Base-by-base conservation (phyloP, 2,888 invertebrate genomes). In the Octonoba sinensis region DNA sequence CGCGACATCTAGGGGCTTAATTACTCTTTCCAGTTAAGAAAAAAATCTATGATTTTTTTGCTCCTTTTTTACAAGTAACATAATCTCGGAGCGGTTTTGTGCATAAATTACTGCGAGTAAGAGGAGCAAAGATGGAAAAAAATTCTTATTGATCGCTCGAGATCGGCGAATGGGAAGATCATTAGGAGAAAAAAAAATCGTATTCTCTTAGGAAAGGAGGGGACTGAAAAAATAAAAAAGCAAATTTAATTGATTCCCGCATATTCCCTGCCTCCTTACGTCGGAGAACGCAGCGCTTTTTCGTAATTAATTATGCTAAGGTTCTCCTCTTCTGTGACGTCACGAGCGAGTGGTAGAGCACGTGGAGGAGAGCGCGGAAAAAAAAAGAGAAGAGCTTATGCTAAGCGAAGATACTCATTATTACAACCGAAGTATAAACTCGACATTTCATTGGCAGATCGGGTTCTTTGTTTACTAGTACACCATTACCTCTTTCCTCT, bases 241-340 rank as follows among this genome's bases (percentile, higher is more conserved):
- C 47, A 64, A 73, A 81, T 69, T 81, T 73, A 81, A 81, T 79
- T 79, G 78, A 79, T 79, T 79, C 64, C 78, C 72, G 78, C 78
- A 79, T 79, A 78, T 78, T 78, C 77, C 64, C 71, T 71, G 77
- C 77, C 72, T 79, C 78, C 72, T 79, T 79, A 72, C 22, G 46
- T 60, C 57, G 70, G 60, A 72, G 66, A 24, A 27, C 6, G 54
- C 72, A 60, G 71, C 72, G 78, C 78, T 79, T 81, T 73, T 73
- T 81, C 49, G 79, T 81, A 81, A 81, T 81, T 81, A 81, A 81
- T 81, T 81, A 81, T 81, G 79, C 79, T 81, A 81, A 81, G 79
- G 79, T 56, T 74, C 77, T 70, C 77, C 70, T 65, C 20, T 44
- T 49, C 69, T 64, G 73, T 74, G 79, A 81, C 78, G 78, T 79